Evolutionary conservation across 1,140 invertebrate genomes (phyloP).

Genomic region (Psilanteris sp.): DNA sequence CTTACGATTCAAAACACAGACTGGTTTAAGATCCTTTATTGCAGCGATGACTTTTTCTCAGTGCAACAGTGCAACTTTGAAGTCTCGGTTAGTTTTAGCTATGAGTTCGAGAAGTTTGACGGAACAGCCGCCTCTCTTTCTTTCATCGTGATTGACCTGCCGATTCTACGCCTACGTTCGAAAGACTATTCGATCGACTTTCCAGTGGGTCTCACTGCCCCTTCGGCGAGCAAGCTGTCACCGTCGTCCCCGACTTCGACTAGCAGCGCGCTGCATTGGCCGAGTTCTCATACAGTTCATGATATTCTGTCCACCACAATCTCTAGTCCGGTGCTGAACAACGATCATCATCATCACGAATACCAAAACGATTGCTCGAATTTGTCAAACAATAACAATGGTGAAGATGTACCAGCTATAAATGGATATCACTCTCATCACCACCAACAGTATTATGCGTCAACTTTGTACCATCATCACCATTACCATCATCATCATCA

Average conservation of each 20-base stretch:
- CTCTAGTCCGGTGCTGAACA: constrained; percentile 65
- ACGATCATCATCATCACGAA: constrained; percentile 63
- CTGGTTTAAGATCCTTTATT: too few relatives aligned
- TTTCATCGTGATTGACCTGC: constrained; percentile 67
- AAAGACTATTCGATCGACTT: constrained; percentile 69
- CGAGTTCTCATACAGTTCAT: constrained; percentile 85
- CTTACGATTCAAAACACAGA: too few relatives aligned
- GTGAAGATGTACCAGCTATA: constrained; percentile 54
- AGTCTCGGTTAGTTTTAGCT: constrained; percentile 69
- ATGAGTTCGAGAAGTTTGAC: constrained; percentile 68
- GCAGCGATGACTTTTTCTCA: background rate
- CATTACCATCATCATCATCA: constrained; percentile 77
- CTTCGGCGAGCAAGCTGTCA: constrained; percentile 53
- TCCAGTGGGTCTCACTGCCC: constrained; percentile 61
- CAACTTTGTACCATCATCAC: constrained; percentile 76
- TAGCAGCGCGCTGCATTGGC: constrained; percentile 82
- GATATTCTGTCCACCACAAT: constrained; percentile 82
- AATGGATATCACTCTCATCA: constrained; percentile 68
- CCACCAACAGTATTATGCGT: constrained; percentile 79
- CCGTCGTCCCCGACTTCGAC: constrained; percentile 80
- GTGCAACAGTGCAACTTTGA: constrained; percentile 48
- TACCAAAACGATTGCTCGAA: constrained; percentile 45
- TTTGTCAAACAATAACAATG: constrained; percentile 59
- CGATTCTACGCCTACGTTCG: constrained; percentile 64
- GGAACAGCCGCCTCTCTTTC: constrained; percentile 69